phyloP scores from a whole-genome alignment of 2,888 invertebrate species.

The Melinaea menophilus region DNA sequence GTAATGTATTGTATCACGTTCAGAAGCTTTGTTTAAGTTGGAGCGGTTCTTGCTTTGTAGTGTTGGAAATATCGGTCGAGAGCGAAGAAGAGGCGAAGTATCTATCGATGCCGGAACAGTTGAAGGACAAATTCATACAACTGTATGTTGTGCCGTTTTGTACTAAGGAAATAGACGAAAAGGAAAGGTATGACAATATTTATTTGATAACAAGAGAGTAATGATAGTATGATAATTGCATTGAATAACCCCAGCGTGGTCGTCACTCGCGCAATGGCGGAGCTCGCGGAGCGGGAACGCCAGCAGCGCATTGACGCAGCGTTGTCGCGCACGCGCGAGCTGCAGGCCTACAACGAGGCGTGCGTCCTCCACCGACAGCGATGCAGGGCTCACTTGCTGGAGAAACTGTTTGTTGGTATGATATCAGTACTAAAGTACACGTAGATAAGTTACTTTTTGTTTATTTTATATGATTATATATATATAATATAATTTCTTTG shows the following conservation, averaged over 20 bases:
- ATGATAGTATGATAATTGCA: not conserved
- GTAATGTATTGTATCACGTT: no score
- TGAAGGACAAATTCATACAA: conserved; percentile 59
- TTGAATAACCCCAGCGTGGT: conserved; percentile 41
- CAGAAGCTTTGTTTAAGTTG: no score
- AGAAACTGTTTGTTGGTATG: conserved; percentile 57
- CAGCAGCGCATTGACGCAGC: conserved; percentile 48
- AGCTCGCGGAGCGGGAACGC: conserved; percentile 47
- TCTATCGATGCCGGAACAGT: conserved; percentile 53
- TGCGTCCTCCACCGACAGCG: conserved; percentile 52
- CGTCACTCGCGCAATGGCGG: conserved; percentile 46
- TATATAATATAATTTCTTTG: no score
- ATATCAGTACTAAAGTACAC: not conserved
- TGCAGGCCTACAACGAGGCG: conserved; percentile 53
- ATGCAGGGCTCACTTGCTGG: conserved; percentile 46
- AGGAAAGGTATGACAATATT: conserved; percentile 40
- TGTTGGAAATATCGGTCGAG: conserved; percentile 49
- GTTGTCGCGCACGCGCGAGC: conserved; percentile 52
- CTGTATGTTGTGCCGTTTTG: conserved; percentile 56
- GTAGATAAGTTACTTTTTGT: not conserved
- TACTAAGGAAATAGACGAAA: conserved; percentile 49
- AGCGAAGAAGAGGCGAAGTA: conserved; percentile 52
- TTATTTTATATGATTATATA: not conserved
- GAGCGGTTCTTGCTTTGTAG: conserved; percentile 31
- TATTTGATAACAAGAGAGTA: no score